Base-by-base conservation (phyloP, 1,140 invertebrate species). In the Drosophila nigromelanica region DNA sequence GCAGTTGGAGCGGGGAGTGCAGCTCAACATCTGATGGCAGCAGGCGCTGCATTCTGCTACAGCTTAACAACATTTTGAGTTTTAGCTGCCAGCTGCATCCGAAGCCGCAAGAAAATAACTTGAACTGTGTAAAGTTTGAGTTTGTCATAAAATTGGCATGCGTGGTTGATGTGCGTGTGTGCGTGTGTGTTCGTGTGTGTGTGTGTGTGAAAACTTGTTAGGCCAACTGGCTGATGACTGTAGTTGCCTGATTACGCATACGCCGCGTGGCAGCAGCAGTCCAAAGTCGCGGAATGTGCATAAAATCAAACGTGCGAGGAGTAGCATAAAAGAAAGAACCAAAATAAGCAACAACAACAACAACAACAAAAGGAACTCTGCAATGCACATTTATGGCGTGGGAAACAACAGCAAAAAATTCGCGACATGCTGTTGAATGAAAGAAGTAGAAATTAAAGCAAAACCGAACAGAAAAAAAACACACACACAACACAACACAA, bases 221-320 rank as follows among this genome's bases (percentile, higher is more conserved):
- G 64, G 64, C 79, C 79, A 78, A 78, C 74, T 70, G 63, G 64
- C 82, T 87, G 85, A 85, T 83, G 81, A 77, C 72, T 83, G 78
- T 52, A 56, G 64, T 83, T 15, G 39, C 61, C 78, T 71, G 85
- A 87, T 87, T 89, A 89, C 76, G 83, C 85, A 87, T 87, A 87
- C 83, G 83, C 79, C 72, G 64, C 68, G 83, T 87, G 70, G 51
- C 71, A 56, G 55, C 40, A 58, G 40, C 37, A 27, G n/a, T 50
- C 27, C 52, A 27, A 58, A 47, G 45, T 68, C 43, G 42, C 40
- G 56, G 73, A 69, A 83, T 80, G 78, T 83, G 78, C 80, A 76
- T 68, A 68, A 85, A 72, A 76, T 56, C 73, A 71, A 75, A 63
- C 48, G 56, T 35, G 24, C n/a, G 24, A 48, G 47, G 18, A 54